Evolutionary conservation across 2,888 invertebrate species (phyloP).

Genomic region (Eretmocerus hayati): DNA sequence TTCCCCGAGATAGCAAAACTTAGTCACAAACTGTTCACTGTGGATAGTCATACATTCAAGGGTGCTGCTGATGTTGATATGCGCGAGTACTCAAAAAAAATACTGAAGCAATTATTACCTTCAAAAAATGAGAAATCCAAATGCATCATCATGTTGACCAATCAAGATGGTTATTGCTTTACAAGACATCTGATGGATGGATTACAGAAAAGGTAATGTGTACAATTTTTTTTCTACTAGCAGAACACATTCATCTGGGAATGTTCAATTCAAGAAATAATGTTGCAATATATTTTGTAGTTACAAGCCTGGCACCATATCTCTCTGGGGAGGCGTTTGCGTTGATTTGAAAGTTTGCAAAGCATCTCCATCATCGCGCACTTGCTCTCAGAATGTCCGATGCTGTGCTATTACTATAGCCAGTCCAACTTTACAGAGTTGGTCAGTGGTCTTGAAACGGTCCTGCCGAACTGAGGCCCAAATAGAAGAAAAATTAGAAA

Average conservation of each 20-base stretch:
- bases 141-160: constrained; percentile 30
- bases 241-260: too few species aligned
- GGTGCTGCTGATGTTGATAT: background rate
- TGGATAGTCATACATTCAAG: constrained; percentile 5
- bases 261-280: background rate
- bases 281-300: constrained; percentile 4
- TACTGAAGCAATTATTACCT: constrained; percentile 13
- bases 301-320: constrained; percentile 17
- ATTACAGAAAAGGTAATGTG: constrained; percentile 23
- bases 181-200: constrained; percentile 15
- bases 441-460: constrained; percentile 34
- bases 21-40: constrained; percentile 23
- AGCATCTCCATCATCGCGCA: background rate
- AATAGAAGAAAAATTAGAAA: constrained; percentile 28
- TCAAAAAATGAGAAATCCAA: constrained; percentile 24
- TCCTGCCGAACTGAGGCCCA: constrained; percentile 24
- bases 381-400: constrained; percentile 16
- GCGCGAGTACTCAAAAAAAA: constrained; percentile 1
- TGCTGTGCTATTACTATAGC: constrained; percentile 31
- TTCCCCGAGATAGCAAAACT: constrained; percentile 34
- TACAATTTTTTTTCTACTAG: too few species aligned
- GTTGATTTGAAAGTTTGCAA: constrained; percentile 28
- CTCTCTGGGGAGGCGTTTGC: constrained; percentile 34
- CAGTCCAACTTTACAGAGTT: constrained; percentile 33
- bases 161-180: constrained; percentile 8